Base-by-base conservation (phyloP, 2,888 invertebrate genomes). In the Pomacea canaliculata region DNA sequence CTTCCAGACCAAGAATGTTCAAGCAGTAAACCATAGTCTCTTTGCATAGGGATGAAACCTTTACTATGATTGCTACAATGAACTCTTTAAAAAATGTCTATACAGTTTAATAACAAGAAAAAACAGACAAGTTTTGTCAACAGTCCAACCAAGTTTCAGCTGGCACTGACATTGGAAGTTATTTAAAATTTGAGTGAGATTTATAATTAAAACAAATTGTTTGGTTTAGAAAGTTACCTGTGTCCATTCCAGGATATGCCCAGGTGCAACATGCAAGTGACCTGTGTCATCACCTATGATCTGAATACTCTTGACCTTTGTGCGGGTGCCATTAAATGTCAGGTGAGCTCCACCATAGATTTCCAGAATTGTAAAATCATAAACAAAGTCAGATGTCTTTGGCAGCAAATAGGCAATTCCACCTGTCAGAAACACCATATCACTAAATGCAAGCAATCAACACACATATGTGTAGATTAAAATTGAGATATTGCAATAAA, bases 261-360 rank as follows among this genome's bases (percentile, higher is more conserved):
- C 76, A 7, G 86, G 86, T 1, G 79, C 80, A 18, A 86, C 78
- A 67, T 85, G 86, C 7, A 86, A 60, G 56, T 85, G 84, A 19
- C 83, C 85, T 7, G 84, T 85, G 78, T 86, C 86, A 76, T 86
- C 86, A 19, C 86, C 86, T 19, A 83, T 80, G 60, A 85, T 78
- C 60, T 73, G 73, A 18, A 79, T 70, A 46, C 84, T 76, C 49
- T 76, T 79, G 18, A 86, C 69, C 46, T 56, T 81, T 16, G 82
- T 83, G 8, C 78, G 62, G 18, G 68, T 78, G 49, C 84, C 83
- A 23, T 60, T 76, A 18, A 82, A 76, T 13, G 82, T 78, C 59
- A 86, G 79, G 65, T 86, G 86, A 5, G 86, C 84, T 13, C 82
- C 82, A 10, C 86, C 85, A 69, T 86, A 86, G 23, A 86, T 46